Conservation (phyloP, 2,888 invertebrate species). For the Caenorhabditis zanzibari region DNA sequence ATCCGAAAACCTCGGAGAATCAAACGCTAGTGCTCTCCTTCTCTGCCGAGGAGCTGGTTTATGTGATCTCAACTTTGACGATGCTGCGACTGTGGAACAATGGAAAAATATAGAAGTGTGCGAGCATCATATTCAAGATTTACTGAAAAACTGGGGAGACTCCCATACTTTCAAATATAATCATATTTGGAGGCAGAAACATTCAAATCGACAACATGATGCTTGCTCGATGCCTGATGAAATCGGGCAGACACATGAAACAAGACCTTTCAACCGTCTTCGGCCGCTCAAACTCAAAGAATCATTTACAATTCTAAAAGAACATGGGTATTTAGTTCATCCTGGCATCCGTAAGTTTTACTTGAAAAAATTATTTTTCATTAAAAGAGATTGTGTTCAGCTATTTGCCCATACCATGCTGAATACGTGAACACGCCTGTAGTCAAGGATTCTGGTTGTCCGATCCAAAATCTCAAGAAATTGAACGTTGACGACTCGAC, state of each 20-base stretch:
- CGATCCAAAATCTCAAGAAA: no score
- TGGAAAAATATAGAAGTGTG: not conserved
- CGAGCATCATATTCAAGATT: not conserved
- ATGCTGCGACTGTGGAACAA: not conserved
- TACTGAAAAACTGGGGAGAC: not conserved
- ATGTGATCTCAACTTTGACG: not conserved
- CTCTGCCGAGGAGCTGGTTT: not conserved
- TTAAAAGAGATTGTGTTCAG: not conserved
- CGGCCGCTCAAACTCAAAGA: not conserved
- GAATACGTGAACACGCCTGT: no score
- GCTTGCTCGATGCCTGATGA: not conserved
- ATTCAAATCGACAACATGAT: not conserved
- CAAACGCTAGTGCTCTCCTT: not conserved
- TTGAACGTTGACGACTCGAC: not conserved
- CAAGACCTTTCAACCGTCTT: not conserved
- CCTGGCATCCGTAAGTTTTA: conserved; percentile 8
- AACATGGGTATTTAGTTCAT: not conserved
- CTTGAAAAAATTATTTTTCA: not conserved
- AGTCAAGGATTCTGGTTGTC: no score
- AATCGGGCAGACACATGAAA: not conserved
- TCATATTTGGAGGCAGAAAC: not conserved
- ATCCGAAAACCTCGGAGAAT: not conserved
- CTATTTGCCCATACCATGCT: not conserved
- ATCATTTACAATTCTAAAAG: not conserved
- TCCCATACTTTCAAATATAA: no score